These are phyloP conservation scores for Chrysoperla carnea DNA, from an alignment of 1,140 invertebrate genomes.

Conservation along the genomic window DNA sequence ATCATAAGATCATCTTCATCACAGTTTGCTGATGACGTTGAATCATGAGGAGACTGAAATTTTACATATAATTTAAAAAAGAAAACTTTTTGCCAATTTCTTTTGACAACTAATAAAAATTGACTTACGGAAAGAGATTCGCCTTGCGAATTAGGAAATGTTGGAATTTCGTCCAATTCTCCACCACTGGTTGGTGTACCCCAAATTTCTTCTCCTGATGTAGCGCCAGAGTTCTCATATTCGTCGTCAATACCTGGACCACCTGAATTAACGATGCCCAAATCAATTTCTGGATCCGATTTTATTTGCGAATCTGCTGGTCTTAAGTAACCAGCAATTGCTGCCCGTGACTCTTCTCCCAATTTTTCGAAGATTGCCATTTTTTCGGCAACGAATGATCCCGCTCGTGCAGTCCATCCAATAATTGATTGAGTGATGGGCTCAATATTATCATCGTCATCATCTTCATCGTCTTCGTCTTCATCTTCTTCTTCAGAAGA, in stretches of 20 bases:
- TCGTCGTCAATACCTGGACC: constrained; percentile 25
- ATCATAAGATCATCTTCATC: constrained; percentile 53
- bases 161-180: constrained; percentile 45
- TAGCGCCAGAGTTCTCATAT: constrained; percentile 53
- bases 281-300: constrained; percentile 13
- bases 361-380: constrained; percentile 49
- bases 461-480: constrained; percentile 28
- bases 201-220: constrained; percentile 69
- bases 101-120: neutral
- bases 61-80: neutral
- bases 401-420: constrained; percentile 60
- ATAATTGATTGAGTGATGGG: constrained; percentile 17
- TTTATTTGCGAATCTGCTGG: constrained; percentile 17
- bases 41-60: constrained; percentile 28
- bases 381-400: constrained; percentile 60
- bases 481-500: constrained; percentile 18
- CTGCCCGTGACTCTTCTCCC: constrained; percentile 34
- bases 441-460: constrained; percentile 21
- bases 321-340: constrained; percentile 18
- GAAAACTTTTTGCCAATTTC: neutral
- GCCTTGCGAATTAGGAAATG: constrained; percentile 43
- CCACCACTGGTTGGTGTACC: constrained; percentile 69
- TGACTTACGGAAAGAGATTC: constrained; percentile 39
- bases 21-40: constrained; percentile 40
- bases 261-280: neutral